Conservation (phyloP, 2,797 vertebrate genomes). For the Enteromius afrohamiltoni region DNA sequence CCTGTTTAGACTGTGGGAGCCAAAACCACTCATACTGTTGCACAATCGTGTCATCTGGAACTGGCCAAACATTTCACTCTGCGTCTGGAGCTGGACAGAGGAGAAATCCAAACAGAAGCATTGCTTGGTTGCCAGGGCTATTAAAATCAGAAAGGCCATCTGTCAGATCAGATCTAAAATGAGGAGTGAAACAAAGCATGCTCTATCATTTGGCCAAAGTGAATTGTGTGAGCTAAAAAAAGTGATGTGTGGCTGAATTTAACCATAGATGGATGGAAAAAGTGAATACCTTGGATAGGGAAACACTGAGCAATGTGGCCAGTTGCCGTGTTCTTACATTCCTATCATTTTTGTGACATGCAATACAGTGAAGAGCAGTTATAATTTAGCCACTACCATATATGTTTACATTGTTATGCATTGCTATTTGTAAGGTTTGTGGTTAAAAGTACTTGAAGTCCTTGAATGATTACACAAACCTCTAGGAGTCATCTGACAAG, state of each 20-base stretch:
- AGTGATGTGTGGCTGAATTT: slow-evolving; percentile 10
- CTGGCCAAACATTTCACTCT: slow-evolving; percentile 14
- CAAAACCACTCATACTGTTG: slow-evolving; percentile 13
- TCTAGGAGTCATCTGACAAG: neutral
- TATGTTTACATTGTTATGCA: neutral
- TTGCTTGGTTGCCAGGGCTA: slow-evolving; percentile 17
- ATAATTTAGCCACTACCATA: neutral
- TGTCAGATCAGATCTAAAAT: slow-evolving; percentile 17
- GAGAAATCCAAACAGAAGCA: slow-evolving; percentile 32
- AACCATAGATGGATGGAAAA: slow-evolving; percentile 36
- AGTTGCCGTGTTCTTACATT: slow-evolving; percentile 39
- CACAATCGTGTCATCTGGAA: slow-evolving; percentile 9
- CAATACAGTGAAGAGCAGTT: neutral
- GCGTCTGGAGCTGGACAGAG: slow-evolving; percentile 7
- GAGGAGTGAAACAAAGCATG: slow-evolving; percentile 14
- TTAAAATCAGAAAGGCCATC: slow-evolving; percentile 15
- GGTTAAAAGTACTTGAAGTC: neutral
- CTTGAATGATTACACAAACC: neutral
- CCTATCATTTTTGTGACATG: neutral
- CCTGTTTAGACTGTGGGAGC: slow-evolving; percentile 10
- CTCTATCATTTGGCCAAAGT: slow-evolving; percentile 8
- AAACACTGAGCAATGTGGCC: slow-evolving; percentile 3
- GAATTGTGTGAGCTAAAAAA: neutral
- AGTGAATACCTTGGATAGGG: slow-evolving; percentile 33
- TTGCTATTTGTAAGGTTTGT: neutral